Conservation (phyloP, 2,888 invertebrate genomes). For the Orchesellides sinensis region DNA sequence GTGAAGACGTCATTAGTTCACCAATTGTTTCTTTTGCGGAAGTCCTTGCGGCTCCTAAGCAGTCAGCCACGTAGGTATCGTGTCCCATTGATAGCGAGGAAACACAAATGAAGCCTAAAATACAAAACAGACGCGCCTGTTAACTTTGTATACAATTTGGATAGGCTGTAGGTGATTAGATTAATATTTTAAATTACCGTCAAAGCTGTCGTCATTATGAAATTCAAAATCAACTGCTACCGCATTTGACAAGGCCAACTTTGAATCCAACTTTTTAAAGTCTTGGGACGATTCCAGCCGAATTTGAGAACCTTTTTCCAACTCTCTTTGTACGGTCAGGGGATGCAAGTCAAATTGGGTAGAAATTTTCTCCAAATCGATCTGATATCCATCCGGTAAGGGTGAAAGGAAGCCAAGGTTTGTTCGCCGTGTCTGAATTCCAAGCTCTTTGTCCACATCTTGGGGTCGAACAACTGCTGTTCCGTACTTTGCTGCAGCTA, state of each 20-base stretch:
- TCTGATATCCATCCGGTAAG: neutral
- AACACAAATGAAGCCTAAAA: neutral
- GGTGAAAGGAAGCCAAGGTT: neutral
- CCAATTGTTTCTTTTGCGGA: neutral
- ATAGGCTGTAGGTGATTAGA: neutral
- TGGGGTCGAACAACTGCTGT: neutral
- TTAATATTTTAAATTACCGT: neutral
- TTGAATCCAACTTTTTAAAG: neutral
- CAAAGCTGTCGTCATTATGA: neutral
- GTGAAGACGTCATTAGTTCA: neutral
- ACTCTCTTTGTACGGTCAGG: neutral
- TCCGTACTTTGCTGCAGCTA: neutral
- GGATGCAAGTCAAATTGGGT: neutral
- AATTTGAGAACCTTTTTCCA: neutral
- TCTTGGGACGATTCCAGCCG: neutral
- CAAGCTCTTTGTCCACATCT: neutral
- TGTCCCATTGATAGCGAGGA: neutral
- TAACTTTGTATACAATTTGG: neutral
- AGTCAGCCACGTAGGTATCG: neutral
- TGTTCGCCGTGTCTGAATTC: neutral
- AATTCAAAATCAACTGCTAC: conserved; percentile 7
- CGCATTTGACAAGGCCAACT: neutral
- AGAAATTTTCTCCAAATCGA: no score
- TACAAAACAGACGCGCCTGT: neutral
- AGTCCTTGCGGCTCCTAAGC: neutral